These are phyloP conservation scores for Gobionotothen gibberifrons DNA, from an alignment of 2,797 vertebrate genomes.

Conservation along the genomic window DNA sequence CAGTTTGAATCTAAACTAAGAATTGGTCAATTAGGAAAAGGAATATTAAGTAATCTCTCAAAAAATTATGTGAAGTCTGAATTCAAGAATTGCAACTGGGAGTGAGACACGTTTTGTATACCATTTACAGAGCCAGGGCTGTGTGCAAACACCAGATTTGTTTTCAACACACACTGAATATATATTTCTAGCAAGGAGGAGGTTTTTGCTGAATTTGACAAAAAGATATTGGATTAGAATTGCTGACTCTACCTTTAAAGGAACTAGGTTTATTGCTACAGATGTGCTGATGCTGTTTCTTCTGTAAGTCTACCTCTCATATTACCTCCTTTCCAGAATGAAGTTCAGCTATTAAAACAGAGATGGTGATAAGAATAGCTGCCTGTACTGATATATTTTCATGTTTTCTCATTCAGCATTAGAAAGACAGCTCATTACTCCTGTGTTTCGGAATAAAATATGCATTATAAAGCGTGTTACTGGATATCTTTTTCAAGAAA, in stretches of 20 bases:
- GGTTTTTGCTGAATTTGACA: too few species aligned
- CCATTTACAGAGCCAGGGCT: too few species aligned
- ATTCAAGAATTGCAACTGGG: background rate
- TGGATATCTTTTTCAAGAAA: too few species aligned
- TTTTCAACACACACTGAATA: too few species aligned
- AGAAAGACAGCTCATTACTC: background rate
- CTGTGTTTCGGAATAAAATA: background rate
- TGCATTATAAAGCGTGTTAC: slow-evolving; percentile 11
- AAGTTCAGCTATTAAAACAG: slow-evolving; percentile 6
- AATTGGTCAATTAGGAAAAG: background rate
- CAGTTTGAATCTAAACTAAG: background rate
- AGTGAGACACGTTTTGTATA: background rate
- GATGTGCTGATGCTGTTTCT: slow-evolving; percentile 18
- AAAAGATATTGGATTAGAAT: too few species aligned
- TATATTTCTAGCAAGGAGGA: too few species aligned
- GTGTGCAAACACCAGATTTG: too few species aligned
- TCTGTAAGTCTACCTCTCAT: slow-evolving; percentile 28
- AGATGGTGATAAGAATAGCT: background rate
- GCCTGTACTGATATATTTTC: slow-evolving; percentile 16
- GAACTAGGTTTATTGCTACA: slow-evolving; percentile 15
- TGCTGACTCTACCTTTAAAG: background rate
- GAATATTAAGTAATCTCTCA: background rate
- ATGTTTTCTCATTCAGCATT: slow-evolving; percentile 3
- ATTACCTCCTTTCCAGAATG: slow-evolving; percentile 4
- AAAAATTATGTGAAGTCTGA: background rate